phyloP scores from a whole-genome alignment of 2,113 vertebrate species.

The Calyptommatus sinebrachiatus region DNA sequence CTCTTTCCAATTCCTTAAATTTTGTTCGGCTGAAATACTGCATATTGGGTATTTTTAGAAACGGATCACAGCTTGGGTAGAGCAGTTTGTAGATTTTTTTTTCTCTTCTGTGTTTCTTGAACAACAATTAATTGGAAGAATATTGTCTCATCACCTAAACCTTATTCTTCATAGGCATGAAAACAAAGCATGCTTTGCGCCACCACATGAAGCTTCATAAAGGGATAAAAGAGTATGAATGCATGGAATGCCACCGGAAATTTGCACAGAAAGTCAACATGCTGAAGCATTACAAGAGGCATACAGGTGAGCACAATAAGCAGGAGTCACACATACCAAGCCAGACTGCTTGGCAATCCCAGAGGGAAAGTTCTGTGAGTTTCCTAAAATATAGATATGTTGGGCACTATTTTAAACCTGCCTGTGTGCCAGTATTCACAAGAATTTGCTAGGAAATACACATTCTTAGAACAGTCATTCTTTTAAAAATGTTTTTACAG shows the following conservation, averaged over 20 bases:
- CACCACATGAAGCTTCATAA: slow-evolving; percentile 99
- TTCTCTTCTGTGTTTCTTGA: not conserved
- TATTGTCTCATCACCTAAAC: not conserved
- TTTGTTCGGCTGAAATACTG: not conserved
- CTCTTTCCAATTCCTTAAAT: not conserved
- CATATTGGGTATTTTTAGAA: slow-evolving; percentile 14
- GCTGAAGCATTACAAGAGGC: slow-evolving; percentile 97
- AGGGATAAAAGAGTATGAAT: slow-evolving; percentile 97
- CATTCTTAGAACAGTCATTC: too few species aligned
- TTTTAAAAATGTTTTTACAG: not conserved
- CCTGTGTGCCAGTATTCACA: not conserved
- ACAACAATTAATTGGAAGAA: not conserved
- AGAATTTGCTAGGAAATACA: not conserved
- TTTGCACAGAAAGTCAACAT: slow-evolving; percentile 99
- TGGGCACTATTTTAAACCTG: not conserved
- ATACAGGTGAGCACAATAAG: slow-evolving; percentile 80
- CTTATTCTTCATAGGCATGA: slow-evolving; percentile 84
- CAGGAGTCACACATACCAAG: not conserved
- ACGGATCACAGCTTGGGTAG: not conserved
- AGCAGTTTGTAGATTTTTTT: not conserved
- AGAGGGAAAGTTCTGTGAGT: not conserved
- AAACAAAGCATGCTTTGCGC: slow-evolving; percentile 96
- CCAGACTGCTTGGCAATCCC: not conserved
- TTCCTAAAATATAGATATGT: not conserved
- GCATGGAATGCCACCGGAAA: slow-evolving; percentile 92